Base-by-base conservation (phyloP, 2,888 invertebrate genomes). In the Spisula solida region DNA sequence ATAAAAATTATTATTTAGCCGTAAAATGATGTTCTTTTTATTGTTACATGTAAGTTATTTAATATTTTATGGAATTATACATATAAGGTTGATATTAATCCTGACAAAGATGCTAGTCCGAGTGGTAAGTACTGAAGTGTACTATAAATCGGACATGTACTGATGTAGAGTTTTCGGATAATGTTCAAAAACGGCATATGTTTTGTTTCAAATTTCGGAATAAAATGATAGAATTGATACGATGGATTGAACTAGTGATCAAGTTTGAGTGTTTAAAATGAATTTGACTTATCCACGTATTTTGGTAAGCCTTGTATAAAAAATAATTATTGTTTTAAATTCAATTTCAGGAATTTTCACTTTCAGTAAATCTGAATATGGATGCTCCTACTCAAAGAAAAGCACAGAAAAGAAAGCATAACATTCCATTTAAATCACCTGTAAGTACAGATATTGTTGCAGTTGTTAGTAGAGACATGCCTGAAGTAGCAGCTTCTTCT, bases 371-470 rank as follows among this genome's bases (percentile, higher is more conserved):
- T 2, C 31, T 16, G 18, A 70, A 29, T 10, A 83, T 83, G 83
- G 51, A 75, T 51, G 78, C 34, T n/a, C 1, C 85, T n/a, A 56
- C 10, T 29, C 29, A 78, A 31, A 79, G 34, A 31, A 85, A 79
- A 41, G 34, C 55, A n/a, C 41, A 55, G 85, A 85, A 85, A 56
- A 55, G 79, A 34, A 85, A 85, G 48, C 81, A 48, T 51, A 47
- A 81, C 18, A 51, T 81, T 47, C 88, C 82, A 56, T 88, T 88
- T 81, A 88, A 83, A 70, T 88, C 88, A n/a, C 88, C 88, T 0
- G 88, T 88, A 84, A 60, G 87, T 60, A 48, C 56, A 41, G 8
- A 41, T 41, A 8, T 41, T 41, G 41, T 41, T 5, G 41, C 41
- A 41, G 41, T 41, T 41, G 41, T 41, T 5, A 41, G 41, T 41